These are phyloP conservation scores for Automeris io DNA, from an alignment of 2,888 invertebrate species.

Conservation along the genomic window DNA sequence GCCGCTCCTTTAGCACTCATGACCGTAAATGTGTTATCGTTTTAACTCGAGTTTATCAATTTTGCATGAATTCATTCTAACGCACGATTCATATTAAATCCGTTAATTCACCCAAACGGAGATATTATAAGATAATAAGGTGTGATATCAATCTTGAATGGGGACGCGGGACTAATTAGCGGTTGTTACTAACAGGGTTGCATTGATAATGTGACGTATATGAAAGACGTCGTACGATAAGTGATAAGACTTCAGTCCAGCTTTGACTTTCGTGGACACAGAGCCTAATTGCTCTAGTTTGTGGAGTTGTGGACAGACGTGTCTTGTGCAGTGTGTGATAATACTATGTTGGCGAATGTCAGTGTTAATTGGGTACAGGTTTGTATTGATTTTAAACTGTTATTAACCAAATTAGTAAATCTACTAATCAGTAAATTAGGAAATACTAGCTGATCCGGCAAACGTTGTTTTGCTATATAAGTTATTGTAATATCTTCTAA, in stretches of 20 bases:
- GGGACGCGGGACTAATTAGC: conserved; percentile 1
- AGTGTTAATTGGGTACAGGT: conserved; percentile 47
- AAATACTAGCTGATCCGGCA: no score
- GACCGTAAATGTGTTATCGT: no score
- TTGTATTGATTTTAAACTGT: conserved; percentile 8
- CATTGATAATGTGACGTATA: neutral
- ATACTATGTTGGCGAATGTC: conserved; percentile 39
- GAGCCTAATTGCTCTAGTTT: no score
- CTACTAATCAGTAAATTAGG: neutral
- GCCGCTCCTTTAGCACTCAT: no score
- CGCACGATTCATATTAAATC: no score
- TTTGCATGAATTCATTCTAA: no score
- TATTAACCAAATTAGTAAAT: neutral
- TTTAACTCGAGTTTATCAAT: no score
- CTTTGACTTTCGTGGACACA: neutral
- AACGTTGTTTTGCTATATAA: no score
- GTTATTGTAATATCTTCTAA: no score
- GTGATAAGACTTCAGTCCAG: neutral
- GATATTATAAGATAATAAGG: no score
- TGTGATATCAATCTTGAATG: neutral
- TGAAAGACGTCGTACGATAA: neutral
- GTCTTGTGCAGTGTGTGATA: conserved; percentile 19
- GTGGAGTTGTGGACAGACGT: no score
- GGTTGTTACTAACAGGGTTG: conserved; percentile 5
- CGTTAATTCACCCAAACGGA: no score